phyloP scores from a whole-genome alignment of 2,888 invertebrate species.

The Heliconius charithonia region DNA sequence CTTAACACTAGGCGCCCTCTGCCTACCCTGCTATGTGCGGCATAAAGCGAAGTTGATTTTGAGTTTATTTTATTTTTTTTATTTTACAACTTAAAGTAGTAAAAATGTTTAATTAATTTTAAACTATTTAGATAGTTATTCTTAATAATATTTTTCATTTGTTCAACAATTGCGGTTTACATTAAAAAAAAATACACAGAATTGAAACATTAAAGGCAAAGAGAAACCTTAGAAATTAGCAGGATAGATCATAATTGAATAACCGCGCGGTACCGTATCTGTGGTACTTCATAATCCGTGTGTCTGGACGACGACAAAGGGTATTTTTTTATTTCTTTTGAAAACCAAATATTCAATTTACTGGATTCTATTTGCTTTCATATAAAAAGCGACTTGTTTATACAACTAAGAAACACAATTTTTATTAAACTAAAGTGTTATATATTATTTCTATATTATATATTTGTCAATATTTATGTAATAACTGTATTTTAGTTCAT shows the following conservation, averaged over 20 bases:
- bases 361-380: neutral
- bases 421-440: neutral
- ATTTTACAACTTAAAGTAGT: too few relatives aligned
- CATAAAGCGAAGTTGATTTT: too few relatives aligned
- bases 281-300: constrained; percentile 43
- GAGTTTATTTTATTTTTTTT: too few relatives aligned
- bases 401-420: too few relatives aligned
- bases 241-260: constrained; percentile 66
- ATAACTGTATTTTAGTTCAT: neutral
- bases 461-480: too few relatives aligned
- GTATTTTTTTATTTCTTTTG: constrained; percentile 2
- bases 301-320: constrained; percentile 24
- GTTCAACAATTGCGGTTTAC: neutral
- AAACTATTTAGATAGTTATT: too few relatives aligned
- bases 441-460: too few relatives aligned
- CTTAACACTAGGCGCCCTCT: too few relatives aligned
- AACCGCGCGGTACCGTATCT: constrained; percentile 54
- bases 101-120: too few relatives aligned
- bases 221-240: constrained; percentile 56
- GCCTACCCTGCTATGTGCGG: too few relatives aligned
- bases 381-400: neutral
- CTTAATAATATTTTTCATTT: too few relatives aligned
- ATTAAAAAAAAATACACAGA: neutral
- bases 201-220: neutral
- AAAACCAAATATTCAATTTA: constrained; percentile 17